Percentiles rank a stretch among this genome's conserved stretches.
Evolutionary conservation across 2,113 vertebrate species (phyloP).

Genomic region (Ovibos moschatus): DNA sequence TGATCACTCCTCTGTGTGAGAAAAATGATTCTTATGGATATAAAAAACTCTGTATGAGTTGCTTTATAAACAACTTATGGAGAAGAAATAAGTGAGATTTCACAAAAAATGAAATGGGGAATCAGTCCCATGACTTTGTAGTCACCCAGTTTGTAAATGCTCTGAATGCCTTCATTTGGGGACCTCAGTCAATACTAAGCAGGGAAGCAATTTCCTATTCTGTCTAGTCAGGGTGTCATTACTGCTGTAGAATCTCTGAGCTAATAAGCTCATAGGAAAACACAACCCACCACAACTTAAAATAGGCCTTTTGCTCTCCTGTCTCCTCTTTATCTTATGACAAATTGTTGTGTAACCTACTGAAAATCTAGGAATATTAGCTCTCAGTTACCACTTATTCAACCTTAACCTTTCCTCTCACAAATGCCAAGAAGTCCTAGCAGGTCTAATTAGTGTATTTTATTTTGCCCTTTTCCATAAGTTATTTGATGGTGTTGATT

Average conservation of each 20-base stretch:
- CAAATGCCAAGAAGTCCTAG: conserved; percentile 42
- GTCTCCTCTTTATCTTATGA: not conserved
- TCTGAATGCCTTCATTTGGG: not conserved
- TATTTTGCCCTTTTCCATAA: conserved; percentile 49
- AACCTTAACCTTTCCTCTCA: conserved; percentile 49
- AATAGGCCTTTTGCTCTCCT: not conserved
- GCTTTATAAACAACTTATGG: not conserved
- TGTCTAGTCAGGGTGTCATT: conserved; percentile 45
- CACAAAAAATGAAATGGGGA: not conserved
- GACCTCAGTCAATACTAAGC: not conserved
- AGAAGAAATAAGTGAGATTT: not conserved
- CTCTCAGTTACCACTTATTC: conserved; percentile 38
- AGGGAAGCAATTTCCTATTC: conserved; percentile 3
- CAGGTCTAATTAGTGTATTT: conserved; percentile 29
- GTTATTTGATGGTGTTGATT: conserved; percentile 12
- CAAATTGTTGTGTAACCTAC: not conserved
- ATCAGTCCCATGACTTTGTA: not conserved
- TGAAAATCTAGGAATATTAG: conserved; percentile 62
- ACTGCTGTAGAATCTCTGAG: conserved; percentile 15
- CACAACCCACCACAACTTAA: not conserved
- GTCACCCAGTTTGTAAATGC: not conserved
- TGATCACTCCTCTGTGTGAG: not conserved
- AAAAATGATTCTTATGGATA: not conserved
- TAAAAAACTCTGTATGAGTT: not conserved
- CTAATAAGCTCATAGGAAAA: not conserved